These are phyloP conservation scores for Crypturellus tataupa DNA, from an alignment of 2,797 vertebrate genomes.

Conservation along the genomic window DNA sequence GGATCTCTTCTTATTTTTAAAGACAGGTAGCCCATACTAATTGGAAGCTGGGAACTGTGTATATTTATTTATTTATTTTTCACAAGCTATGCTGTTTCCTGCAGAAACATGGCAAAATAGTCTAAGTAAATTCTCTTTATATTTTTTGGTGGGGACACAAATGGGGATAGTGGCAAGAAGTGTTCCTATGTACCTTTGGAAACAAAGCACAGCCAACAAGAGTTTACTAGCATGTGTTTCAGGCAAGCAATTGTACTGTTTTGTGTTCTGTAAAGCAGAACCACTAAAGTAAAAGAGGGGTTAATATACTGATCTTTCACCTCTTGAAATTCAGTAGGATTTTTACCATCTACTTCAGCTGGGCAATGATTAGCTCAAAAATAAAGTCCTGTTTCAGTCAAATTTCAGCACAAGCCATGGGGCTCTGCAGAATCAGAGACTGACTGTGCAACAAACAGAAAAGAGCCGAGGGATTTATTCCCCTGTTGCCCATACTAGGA, in stretches of 20 bases:
- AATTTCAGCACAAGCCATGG: constrained; percentile 23
- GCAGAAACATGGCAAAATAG: background rate
- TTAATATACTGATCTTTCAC: constrained; percentile 6
- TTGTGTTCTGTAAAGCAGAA: background rate
- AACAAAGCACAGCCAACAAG: background rate
- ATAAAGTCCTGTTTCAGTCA: background rate
- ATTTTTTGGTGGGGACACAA: background rate
- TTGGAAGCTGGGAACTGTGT: background rate
- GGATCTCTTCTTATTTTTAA: background rate
- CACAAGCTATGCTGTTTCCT: background rate
- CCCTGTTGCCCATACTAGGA: background rate
- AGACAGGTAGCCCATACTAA: background rate
- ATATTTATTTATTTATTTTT: background rate
- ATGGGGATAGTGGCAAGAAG: background rate
- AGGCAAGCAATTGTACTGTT: background rate
- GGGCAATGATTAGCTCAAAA: constrained; percentile 30
- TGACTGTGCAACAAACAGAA: background rate
- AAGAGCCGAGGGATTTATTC: constrained; percentile 6
- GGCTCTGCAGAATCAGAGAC: background rate
- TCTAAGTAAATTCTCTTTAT: background rate
- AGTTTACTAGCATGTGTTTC: background rate
- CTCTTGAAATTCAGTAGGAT: background rate
- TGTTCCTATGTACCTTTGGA: background rate
- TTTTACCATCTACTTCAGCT: constrained; percentile 10
- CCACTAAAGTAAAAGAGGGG: background rate